Evolutionary conservation across 2,113 vertebrate species (phyloP).

Genomic region (Toxotes chatareus): DNA sequence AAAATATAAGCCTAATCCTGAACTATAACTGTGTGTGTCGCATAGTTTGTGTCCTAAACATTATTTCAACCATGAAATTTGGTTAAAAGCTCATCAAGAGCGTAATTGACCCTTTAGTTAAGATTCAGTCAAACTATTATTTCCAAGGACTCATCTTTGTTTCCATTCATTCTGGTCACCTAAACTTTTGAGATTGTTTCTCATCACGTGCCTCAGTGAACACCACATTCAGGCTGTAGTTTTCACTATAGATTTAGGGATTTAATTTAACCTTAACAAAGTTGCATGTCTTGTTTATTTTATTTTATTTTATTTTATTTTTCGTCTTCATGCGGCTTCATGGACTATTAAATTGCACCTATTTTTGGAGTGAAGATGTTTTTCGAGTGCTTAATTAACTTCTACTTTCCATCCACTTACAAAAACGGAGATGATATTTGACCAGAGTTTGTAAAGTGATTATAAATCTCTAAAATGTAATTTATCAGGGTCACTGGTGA

Average conservation of each 20-base stretch:
- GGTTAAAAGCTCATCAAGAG: not conserved
- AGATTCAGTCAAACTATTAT: not conserved
- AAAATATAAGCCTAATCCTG: too few relatives aligned
- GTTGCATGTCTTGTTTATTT: too few relatives aligned
- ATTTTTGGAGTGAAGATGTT: not conserved
- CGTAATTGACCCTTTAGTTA: not conserved
- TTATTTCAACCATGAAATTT: not conserved
- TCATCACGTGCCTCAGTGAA: too few relatives aligned
- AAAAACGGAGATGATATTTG: not conserved
- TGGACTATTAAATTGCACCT: not conserved
- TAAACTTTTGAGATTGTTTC: too few relatives aligned
- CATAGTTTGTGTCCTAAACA: not conserved
- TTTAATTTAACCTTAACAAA: not conserved
- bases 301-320: not conserved
- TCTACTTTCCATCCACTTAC: not conserved
- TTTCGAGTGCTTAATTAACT: slow-evolving; percentile 2
- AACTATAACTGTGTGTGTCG: not conserved
- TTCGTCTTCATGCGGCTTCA: not conserved
- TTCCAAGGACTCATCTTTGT: too few relatives aligned
- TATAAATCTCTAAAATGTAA: not conserved
- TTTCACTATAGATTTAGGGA: too few relatives aligned
- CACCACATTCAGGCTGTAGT: too few relatives aligned
- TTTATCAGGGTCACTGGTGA: not conserved
- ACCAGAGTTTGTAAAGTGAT: not conserved
- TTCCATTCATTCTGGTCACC: too few relatives aligned